Base-by-base conservation (phyloP, 2,888 invertebrate genomes). In the Polydrusus pterygomalis region DNA sequence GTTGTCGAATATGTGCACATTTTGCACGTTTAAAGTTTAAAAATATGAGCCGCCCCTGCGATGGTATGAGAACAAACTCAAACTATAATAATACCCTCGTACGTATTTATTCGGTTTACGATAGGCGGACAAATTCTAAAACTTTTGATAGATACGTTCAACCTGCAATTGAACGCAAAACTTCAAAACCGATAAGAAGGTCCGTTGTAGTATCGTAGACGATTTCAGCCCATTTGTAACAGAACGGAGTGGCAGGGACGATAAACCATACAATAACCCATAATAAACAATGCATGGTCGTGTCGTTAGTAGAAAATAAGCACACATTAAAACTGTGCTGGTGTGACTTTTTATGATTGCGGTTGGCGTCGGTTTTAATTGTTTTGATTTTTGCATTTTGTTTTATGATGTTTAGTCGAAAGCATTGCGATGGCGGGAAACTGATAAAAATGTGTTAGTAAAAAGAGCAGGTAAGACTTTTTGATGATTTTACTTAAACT, bases 181-280 rank as follows among this genome's bases (percentile, higher is more conserved):
- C 38, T 56, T 56, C 38, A 17, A 60, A 60, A 38, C 38, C 40
- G 58, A 60, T 60, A 60, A 60, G 38, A 60, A 60, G 38, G 18
- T 18, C 38, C 11, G 18, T 11, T 38, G 58, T 17, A 15, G 13
- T 60, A 60, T 60, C 58, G 38, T 38, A 60, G 2, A 25, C 25
- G 25, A 25, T 38, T 17, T 13, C 38, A 38, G 58, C 58, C 58
- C 15, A 38, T 60, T 60, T 60, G 40, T 11, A 60, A 38, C 38
- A 60, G n/a, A n/a, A n/a, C n/a, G n/a, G n/a, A n/a, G 38, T 38
- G 58, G 58, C 58, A 60, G 58, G 2, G 18, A 25, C 58, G 58
- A 60, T 60, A 60, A 60, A 40, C 18, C 58, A 60, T 34, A 51
- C 34, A 60, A 60, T n/a, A n/a, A n/a, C n/a, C n/a, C n/a, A n/a